These are phyloP conservation scores for Gymnodraco acuticeps DNA, from an alignment of 2,797 vertebrate species.

Conservation along the genomic window DNA sequence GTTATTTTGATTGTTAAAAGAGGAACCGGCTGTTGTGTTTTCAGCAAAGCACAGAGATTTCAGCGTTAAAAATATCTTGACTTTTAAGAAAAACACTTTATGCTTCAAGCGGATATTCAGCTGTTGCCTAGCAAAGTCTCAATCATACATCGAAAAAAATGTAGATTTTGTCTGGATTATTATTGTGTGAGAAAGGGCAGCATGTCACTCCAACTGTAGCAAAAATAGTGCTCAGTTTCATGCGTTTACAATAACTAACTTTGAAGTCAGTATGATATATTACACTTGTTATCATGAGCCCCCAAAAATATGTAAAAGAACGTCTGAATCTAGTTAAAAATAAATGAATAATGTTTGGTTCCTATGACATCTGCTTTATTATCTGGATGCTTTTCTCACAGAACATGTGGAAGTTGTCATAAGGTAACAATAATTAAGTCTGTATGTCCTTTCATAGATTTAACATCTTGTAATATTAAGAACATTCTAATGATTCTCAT, in stretches of 20 bases:
- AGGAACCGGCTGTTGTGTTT: constrained; percentile 15
- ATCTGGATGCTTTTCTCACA: too few species aligned
- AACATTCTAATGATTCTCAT: too few species aligned
- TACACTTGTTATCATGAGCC: too few species aligned
- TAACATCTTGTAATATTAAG: too few species aligned
- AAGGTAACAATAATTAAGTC: too few species aligned
- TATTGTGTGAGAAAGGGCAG: background rate
- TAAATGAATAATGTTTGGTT: too few species aligned
- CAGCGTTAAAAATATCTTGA: constrained; percentile 43
- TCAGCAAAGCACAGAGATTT: rapidly evolving
- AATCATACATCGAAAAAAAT: too few species aligned
- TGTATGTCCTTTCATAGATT: too few species aligned
- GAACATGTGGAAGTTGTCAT: too few species aligned
- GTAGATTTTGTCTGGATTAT: background rate
- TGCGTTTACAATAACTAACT: background rate
- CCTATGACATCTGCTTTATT: too few species aligned
- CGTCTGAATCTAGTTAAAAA: too few species aligned
- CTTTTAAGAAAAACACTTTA: constrained; percentile 8
- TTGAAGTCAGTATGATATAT: background rate
- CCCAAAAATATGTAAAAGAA: background rate
- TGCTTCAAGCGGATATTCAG: background rate
- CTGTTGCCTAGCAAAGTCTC: constrained; percentile 49
- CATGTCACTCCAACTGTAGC: background rate
- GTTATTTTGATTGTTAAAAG: background rate
- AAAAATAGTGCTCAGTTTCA: background rate